A percentile compares a stretch with the other conserved stretches of the same genome.
These are phyloP conservation scores for Melanotaenia trifasciata DNA, from an alignment of 2,797 vertebrate genomes.

Conservation along the genomic window DNA sequence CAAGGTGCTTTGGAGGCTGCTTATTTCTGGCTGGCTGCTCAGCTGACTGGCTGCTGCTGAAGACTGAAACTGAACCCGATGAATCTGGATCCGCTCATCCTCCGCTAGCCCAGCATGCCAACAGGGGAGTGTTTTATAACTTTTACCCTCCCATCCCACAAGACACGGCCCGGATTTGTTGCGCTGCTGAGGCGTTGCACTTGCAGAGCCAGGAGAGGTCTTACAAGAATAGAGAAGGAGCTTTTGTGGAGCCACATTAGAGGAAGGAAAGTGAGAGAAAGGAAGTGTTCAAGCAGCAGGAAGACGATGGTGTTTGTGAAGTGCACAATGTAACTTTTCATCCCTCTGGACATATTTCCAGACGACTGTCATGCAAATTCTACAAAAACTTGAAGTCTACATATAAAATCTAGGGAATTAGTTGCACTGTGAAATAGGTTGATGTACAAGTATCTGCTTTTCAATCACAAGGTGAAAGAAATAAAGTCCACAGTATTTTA, in stretches of 20 bases:
- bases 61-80: constrained; percentile 31
- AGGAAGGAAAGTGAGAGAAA: constrained; percentile 16
- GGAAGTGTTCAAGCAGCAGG: constrained; percentile 13
- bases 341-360: constrained; percentile 17
- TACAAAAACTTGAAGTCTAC: constrained; percentile 5
- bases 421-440: neutral
- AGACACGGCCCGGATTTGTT: constrained; percentile 30
- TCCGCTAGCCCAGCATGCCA: constrained; percentile 52
- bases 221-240: constrained; percentile 19
- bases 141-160: constrained; percentile 19
- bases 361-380: constrained; percentile 19
- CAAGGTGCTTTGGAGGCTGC: constrained; percentile 25
- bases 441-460: constrained; percentile 8
- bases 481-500: neutral
- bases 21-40: constrained; percentile 42
- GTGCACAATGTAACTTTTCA: constrained; percentile 24
- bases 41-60: constrained; percentile 29
- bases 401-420: neutral
- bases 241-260: constrained; percentile 23
- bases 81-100: constrained; percentile 38
- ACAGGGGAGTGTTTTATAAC: constrained; percentile 42
- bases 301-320: constrained; percentile 25
- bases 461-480: neutral
- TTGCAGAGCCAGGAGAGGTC: constrained; percentile 29
- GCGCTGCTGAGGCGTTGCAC: constrained; percentile 13